Evolutionary conservation across 2,888 invertebrate species (phyloP), one percentile per base, ranked within the genome.

Genomic region (Hesperia comma): DNA sequence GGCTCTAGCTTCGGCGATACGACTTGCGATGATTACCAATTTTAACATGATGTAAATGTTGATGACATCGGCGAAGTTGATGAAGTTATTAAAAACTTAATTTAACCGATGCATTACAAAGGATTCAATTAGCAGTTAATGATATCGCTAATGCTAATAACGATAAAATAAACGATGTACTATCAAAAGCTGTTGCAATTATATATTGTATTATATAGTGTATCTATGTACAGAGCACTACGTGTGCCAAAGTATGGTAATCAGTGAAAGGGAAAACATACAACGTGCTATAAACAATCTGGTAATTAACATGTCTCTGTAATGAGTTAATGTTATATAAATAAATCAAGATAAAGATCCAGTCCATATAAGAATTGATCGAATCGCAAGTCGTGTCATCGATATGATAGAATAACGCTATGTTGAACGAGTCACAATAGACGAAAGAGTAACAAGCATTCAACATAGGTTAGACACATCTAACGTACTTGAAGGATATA

Each of bases 391-490:
- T 12, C 58, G 64, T 60, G 60, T 6, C 12, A 26, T 26, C 57
- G 15, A 12, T 15, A 6, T 15, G 3, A 32, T 33, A n/a, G 2
- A 26, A 7, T 51, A 51, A 53, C 8, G 5, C n/a, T 53, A 53
- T 58, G 57, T 21, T 41, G 64, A 64, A 57, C 12, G 33, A 6
- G 12, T 46, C 15, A 19, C 8, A 49, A n/a, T 19, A 26, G 12
- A 33, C 21, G 43, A 17, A 54, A 5, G 12, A 61, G n/a, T 12
- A 37, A 57, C 12, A 57, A 26, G 60, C 60, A 66, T 64, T 69
- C 66, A 66, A 69, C 63, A 69, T 61, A 68, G 63, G 46, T 69
- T 56, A 62, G 68, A 68, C 62, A 68, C 26, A 43, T 46, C 54
- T 46, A 10, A 49, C 12, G 56, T 14, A 21, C 26, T 33, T 49